Base-by-base conservation (phyloP, 1,140 invertebrate species). In the Ephestia elutella region DNA sequence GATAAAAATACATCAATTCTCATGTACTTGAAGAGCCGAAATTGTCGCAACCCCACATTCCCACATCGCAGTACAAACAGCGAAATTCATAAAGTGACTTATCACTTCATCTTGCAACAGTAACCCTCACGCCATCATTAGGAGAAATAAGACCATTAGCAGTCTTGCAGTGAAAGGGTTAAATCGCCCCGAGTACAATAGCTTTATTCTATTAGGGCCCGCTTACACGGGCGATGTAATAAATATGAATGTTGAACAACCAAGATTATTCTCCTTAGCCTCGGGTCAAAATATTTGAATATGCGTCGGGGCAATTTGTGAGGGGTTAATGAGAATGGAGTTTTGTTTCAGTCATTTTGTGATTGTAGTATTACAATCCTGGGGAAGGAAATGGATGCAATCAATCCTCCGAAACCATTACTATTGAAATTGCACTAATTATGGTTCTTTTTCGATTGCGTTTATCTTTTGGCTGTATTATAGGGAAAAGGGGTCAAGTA, bases 201-300 rank as follows among this genome's bases (percentile, higher is more conserved):
- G 81, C 75, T 85, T 81, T 82, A 86, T 86, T 87, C 75, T 86
- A 85, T 86, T 85, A 86, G 68, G 68, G 59, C 69, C 63, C 80
- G 82, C 72, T 88, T 88, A 87, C 82, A 86, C 81, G 86, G 75
- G 71, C 80, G 75, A 87, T 85, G 82, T 82, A 75, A 86, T 88
- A 88, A 88, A 88, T 88, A 88, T 86, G 85, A 86, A 88, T 86
- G 85, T 86, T 82, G 81, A 80, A 84, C 77, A 82, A 77, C 79
- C 77, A 68, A 79, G 80, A 83, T 85, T 83, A 85, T 78, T 66
- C 76, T 86, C 75, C 79, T 84, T 82, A 77, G 81, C 78, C 77
- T 73, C 78, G 83, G 86, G 86, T 86, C 86, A 88, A 86, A 86
- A 88, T 88, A 88, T 88, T 88, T 85, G 78, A 87, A 88, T 87